A percentile compares a stretch with the other conserved stretches of the same genome.
Evolutionary conservation across 2,888 invertebrate species (phyloP).

Genomic region (Ptycholaimellus sp.): DNA sequence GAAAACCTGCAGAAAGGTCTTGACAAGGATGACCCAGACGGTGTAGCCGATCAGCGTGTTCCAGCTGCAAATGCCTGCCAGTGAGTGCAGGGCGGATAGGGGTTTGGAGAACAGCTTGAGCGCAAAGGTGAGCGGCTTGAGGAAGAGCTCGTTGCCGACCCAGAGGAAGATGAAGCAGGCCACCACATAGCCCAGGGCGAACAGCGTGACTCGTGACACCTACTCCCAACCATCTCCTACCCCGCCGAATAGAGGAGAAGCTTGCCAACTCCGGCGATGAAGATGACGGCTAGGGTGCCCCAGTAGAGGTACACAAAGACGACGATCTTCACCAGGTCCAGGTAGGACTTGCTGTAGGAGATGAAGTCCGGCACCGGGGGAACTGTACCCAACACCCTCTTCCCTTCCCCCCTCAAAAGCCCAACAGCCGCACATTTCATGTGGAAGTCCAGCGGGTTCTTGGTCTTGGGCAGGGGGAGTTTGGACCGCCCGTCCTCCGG

Average conservation of each 20-base stretch:
- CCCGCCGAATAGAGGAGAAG: background rate
- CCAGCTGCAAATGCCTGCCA: slow-evolving; percentile 38
- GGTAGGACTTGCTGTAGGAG: slow-evolving; percentile 27
- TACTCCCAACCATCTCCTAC: no score
- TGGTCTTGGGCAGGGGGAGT: background rate
- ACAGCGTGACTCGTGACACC: slow-evolving; percentile 45
- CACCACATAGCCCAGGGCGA: slow-evolving; percentile 78
- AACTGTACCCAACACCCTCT: no score
- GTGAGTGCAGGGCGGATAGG: background rate
- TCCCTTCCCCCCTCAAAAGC: no score
- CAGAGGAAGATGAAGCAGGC: slow-evolving; percentile 86
- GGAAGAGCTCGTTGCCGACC: slow-evolving; percentile 85
- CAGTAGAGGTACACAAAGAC: slow-evolving; percentile 71
- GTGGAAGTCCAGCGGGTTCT: slow-evolving; percentile 18
- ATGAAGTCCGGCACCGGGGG: slow-evolving; percentile 65
- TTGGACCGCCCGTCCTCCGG: background rate
- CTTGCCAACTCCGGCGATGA: slow-evolving; percentile 54
- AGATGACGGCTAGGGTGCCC: slow-evolving; percentile 75
- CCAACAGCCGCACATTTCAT: slow-evolving; percentile 9
- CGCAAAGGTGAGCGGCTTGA: slow-evolving; percentile 43
- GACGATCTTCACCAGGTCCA: slow-evolving; percentile 32
- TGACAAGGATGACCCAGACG: slow-evolving; percentile 58
- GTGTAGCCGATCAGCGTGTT: slow-evolving; percentile 64
- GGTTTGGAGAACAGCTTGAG: slow-evolving; percentile 9
- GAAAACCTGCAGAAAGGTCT: slow-evolving; percentile 42